Evolutionary conservation across 2,888 invertebrate species (phyloP).

Genomic region (Coremacera marginata): DNA sequence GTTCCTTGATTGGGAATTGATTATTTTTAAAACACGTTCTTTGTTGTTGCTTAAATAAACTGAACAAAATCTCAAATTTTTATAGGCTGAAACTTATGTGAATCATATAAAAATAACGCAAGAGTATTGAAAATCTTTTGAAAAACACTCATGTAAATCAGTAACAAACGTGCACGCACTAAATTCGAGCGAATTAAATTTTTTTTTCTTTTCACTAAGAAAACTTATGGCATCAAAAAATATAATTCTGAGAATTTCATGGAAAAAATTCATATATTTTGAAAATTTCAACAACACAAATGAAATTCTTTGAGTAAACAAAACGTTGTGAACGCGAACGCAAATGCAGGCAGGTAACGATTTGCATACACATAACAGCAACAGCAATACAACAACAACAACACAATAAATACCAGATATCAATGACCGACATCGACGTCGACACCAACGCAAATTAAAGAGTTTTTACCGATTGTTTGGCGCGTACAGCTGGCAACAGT

Average conservation of each 20-base stretch:
- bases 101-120: too few species aligned
- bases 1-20: too few species aligned
- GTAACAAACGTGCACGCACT: too few species aligned
- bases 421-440: not conserved
- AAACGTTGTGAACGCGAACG: not conserved
- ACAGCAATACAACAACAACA: not conserved
- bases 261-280: not conserved
- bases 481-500: not conserved
- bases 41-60: too few species aligned
- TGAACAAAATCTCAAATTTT: too few species aligned
- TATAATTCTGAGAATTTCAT: not conserved
- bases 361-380: not conserved
- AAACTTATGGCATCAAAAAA: too few species aligned
- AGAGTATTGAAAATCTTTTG: too few species aligned
- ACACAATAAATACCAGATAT: not conserved
- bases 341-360: not conserved
- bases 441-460: constrained; percentile 2
- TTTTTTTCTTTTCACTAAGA: too few species aligned
- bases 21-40: too few species aligned
- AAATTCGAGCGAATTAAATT: too few species aligned
- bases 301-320: not conserved
- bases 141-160: too few species aligned
- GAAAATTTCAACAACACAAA: constrained; percentile 1
- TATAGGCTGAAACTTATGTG: too few species aligned
- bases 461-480: not conserved